These are phyloP conservation scores for Uria aalge DNA, from an alignment of 2,113 vertebrate species.

Conservation along the genomic window DNA sequence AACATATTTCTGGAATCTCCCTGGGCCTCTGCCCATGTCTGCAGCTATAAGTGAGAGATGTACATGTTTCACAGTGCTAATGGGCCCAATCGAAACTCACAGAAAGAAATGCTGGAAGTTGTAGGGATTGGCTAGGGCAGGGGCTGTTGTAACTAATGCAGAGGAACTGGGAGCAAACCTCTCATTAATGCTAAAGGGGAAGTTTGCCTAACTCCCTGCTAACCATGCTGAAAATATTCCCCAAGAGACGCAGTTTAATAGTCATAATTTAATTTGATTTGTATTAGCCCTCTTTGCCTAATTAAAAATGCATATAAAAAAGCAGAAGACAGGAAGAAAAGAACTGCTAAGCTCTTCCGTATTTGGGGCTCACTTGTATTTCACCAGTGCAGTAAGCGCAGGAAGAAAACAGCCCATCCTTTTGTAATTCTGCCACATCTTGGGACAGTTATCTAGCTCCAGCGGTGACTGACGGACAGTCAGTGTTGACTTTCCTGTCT, in stretches of 20 bases:
- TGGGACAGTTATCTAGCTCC: neutral
- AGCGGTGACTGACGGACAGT: neutral
- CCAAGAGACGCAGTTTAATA: neutral
- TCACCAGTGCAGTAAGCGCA: neutral
- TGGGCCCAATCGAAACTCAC: neutral
- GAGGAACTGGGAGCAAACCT: neutral
- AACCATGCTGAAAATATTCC: neutral
- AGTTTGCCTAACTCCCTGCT: neutral
- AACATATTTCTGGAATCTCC: neutral
- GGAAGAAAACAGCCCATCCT: neutral
- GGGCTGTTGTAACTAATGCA: neutral
- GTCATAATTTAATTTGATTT: slow-evolving; percentile 18
- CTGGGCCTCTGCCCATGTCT: neutral
- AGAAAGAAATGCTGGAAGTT: neutral
- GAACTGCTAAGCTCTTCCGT: neutral
- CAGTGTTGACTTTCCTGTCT: neutral
- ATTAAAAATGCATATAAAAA: slow-evolving; percentile 9
- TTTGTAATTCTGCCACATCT: neutral
- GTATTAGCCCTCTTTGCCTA: neutral
- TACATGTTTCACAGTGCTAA: neutral
- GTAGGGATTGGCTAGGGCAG: neutral
- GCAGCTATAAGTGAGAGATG: neutral
- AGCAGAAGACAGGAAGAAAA: neutral
- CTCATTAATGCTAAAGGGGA: neutral
- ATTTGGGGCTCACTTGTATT: neutral